These are phyloP conservation scores for Dendronephthya gigantea DNA, from an alignment of 64 coral and sea anemone species.

Conservation along the genomic window DNA sequence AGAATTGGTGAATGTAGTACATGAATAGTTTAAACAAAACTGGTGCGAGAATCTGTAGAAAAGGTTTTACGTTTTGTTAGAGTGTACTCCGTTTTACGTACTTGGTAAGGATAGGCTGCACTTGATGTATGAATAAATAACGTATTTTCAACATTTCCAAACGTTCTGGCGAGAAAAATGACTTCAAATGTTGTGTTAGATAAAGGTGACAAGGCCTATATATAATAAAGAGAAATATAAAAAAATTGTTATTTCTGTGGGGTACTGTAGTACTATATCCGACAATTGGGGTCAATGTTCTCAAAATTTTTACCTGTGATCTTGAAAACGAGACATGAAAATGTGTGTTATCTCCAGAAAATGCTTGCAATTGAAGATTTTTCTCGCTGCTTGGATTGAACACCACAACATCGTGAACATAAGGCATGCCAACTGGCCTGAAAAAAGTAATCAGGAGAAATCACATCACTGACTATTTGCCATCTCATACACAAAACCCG, in stretches of 20 bases:
- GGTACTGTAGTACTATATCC: too few species aligned
- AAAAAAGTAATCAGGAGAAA: neutral
- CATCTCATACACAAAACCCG: too few species aligned
- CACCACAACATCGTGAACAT: constrained; percentile 68
- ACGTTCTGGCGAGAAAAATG: constrained; percentile 90
- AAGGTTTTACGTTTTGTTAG: neutral
- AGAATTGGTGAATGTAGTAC: neutral
- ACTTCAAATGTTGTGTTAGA: constrained; percentile 98
- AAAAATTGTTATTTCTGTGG: neutral
- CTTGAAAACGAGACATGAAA: constrained; percentile 99
- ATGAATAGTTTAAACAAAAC: neutral
- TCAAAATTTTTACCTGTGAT: constrained; percentile 72
- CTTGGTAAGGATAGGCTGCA: constrained; percentile 98
- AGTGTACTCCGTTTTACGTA: constrained; percentile 21
- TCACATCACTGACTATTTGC: too few species aligned
- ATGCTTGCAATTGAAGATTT: constrained; percentile 72
- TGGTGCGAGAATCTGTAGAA: neutral
- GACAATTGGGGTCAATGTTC: too few species aligned
- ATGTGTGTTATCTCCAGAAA: constrained; percentile 84
- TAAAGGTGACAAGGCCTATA: constrained; percentile 75
- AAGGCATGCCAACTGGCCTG: constrained; percentile 78
- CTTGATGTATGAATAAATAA: constrained; percentile 99
- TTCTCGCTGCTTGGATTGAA: constrained; percentile 81
- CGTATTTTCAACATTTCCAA: constrained; percentile 96
- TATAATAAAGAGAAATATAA: neutral